phyloP scores from a whole-genome alignment of 2,888 invertebrate genomes.

The Augochlorella aurata region DNA sequence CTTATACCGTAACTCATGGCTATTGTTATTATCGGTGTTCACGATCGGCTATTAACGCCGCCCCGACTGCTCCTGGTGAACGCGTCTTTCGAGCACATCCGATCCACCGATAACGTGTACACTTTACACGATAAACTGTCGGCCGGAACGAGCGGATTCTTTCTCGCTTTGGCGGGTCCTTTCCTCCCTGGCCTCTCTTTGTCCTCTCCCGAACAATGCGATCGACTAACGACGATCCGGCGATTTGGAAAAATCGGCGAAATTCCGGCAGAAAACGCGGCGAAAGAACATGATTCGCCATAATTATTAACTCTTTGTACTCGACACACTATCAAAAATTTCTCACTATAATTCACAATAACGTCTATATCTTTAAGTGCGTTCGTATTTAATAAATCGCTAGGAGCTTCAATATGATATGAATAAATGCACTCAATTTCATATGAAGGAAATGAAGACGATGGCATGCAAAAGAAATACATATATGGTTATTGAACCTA shows the following conservation, averaged over 20 bases:
- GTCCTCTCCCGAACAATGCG: background rate
- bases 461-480: too few species aligned
- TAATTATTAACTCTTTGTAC: too few species aligned
- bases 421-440: too few species aligned
- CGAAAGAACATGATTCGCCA: too few species aligned
- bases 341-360: too few species aligned
- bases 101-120: conserved; percentile 32
- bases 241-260: background rate
- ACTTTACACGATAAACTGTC: conserved; percentile 16
- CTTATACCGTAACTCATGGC: conserved; percentile 59
- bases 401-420: too few species aligned
- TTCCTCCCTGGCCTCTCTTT: background rate
- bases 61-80: conserved; percentile 46
- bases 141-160: background rate
- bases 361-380: too few species aligned
- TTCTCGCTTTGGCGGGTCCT: background rate
- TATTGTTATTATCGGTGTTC: conserved; percentile 63
- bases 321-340: too few species aligned
- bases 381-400: too few species aligned
- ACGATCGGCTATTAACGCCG: conserved; percentile 61
- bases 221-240: background rate
- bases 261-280: too few species aligned
- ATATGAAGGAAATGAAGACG: too few species aligned
- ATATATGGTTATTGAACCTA: too few species aligned
- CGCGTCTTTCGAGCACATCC: conserved; percentile 34